phyloP scores from a whole-genome alignment of 2,888 invertebrate species.

The Conomelus anceps region DNA sequence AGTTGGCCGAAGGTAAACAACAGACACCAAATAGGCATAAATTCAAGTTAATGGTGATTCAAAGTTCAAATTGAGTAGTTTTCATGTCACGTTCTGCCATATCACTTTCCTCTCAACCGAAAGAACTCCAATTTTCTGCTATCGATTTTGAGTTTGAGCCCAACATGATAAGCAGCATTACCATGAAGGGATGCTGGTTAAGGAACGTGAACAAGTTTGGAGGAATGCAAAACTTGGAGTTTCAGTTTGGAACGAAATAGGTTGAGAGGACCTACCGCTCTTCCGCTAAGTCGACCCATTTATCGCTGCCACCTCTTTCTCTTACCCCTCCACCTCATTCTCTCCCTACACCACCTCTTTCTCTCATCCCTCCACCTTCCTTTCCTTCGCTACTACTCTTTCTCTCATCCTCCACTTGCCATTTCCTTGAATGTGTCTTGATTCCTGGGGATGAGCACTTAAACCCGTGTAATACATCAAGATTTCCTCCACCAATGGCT shows the following conservation, averaged over 20 bases:
- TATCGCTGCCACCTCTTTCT: background rate
- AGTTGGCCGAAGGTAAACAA: background rate
- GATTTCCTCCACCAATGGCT: background rate
- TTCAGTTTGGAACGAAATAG: background rate
- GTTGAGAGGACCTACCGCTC: background rate
- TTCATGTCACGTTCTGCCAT: background rate
- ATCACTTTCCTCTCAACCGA: background rate
- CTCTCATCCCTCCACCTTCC: background rate
- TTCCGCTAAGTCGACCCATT: background rate
- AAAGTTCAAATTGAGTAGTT: background rate
- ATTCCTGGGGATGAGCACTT: background rate
- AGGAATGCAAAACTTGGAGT: background rate
- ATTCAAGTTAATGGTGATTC: background rate
- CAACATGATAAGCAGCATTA: background rate
- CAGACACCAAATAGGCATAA: background rate
- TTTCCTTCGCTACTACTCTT: background rate
- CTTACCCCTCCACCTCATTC: background rate
- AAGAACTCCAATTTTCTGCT: background rate
- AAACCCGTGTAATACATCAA: background rate
- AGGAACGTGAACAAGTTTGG: background rate
- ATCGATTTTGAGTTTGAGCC: background rate
- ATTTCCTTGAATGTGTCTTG: background rate
- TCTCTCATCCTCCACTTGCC: background rate
- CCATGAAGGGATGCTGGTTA: background rate
- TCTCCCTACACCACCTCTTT: background rate